A percentile compares a stretch with the other conserved stretches of the same genome.
Evolutionary conservation across 2,888 invertebrate species (phyloP).

Genomic region (Orchestes rusci): DNA sequence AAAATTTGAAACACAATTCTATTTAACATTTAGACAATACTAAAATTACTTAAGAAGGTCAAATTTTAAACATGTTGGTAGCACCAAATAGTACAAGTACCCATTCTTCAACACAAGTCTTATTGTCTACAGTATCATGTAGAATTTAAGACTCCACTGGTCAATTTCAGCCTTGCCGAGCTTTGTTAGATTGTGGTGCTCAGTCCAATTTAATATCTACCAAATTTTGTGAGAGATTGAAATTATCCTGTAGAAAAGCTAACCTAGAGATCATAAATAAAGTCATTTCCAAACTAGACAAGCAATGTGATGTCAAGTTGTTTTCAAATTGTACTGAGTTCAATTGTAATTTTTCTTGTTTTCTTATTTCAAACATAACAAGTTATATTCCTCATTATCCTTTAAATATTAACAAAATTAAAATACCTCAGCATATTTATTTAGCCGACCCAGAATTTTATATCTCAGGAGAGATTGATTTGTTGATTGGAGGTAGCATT

Average conservation of each 20-base stretch:
- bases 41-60: background rate
- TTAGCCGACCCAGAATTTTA: constrained; percentile 16
- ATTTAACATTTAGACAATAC: background rate
- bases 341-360: constrained; percentile 9
- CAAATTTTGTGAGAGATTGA: background rate
- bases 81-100: background rate
- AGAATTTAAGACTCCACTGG: background rate
- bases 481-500: constrained; percentile 17
- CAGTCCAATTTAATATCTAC: background rate
- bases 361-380: constrained; percentile 12
- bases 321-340: constrained; percentile 7
- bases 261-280: background rate
- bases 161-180: background rate
- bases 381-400: constrained; percentile 5
- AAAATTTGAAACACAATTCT: background rate
- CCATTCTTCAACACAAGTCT: background rate
- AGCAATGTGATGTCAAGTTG: background rate
- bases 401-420: constrained; percentile 1
- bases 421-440: constrained; percentile 10
- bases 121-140: background rate
- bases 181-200: constrained; percentile 8
- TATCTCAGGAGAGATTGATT: constrained; percentile 12
- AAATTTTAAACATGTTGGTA: constrained; percentile 1
- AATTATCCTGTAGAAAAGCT: background rate
- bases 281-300: background rate